Base-by-base conservation (phyloP, 2,888 invertebrate species). In the Athripsodes cinereus region DNA sequence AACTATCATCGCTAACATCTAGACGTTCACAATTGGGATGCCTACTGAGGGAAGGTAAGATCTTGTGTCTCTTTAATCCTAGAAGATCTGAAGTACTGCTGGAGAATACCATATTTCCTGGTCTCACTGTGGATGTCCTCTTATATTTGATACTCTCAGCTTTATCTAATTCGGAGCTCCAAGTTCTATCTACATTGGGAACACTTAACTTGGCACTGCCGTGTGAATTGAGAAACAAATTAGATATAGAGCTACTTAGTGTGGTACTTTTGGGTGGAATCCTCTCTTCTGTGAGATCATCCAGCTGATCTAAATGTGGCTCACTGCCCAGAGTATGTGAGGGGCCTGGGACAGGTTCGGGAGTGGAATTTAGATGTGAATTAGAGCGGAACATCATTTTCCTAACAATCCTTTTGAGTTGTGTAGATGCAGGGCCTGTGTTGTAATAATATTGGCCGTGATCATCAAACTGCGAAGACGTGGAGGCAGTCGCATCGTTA, bases 1-100 rank as follows among this genome's bases (percentile, higher is more conserved):
- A 70, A 1, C 71, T 69, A 64, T 74, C 74, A 70, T 76, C 77
- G 66, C 74, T 74, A 10, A 76, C 71, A 66, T 78, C 78, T 62
- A 78, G 66, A 65, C 77, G 77, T 60, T 73, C 73, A 53, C 74
- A 70, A 67, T 72, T 71, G 58, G 74, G 73, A 66, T 63, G 64
- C 22, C 76, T 70, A 50, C 72, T 72, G 54, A 77, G 68, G 18
- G 74, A 71, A 0, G 76, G 76, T 61, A 76, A 67, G 61, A 75
- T 70, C 20, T 74, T 69, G 61, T 67, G 68, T 48, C 74, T 64
- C 65, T 72, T 71, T 34, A 75, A 69, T 40, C 69, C 69, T 68
- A 73, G 73, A 22, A 76, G 66, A 62, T 76, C 75, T 0, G 75
- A 72, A 1, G 75, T 74, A 65, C 75, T 75, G 57, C 72, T 66